phyloP scores from a whole-genome alignment of 2,888 invertebrate species.

The Eulithis testata region DNA sequence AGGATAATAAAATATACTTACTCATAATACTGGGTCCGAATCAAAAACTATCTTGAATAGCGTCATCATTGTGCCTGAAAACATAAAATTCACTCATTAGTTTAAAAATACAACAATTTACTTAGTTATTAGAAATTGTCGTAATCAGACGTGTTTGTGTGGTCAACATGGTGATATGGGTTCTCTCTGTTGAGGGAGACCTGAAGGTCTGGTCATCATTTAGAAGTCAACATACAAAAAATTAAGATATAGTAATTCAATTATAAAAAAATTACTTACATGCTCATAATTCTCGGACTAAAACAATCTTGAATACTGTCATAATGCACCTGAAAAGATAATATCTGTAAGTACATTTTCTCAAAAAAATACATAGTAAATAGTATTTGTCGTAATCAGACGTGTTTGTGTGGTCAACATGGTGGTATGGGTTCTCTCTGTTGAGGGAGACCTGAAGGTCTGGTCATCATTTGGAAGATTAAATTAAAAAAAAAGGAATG shows the following conservation, averaged over 20 bases:
- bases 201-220: constrained; percentile 63
- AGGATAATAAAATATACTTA: too few relatives aligned
- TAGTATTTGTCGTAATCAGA: constrained; percentile 39
- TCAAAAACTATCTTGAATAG: neutral
- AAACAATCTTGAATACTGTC: neutral
- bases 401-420: constrained; percentile 48
- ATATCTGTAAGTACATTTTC: too few relatives aligned
- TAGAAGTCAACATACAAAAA: too few relatives aligned
- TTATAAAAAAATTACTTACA: too few relatives aligned
- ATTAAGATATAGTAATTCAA: too few relatives aligned
- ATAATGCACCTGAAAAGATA: neutral
- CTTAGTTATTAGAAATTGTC: too few relatives aligned
- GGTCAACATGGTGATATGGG: constrained; percentile 58
- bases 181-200: constrained; percentile 82
- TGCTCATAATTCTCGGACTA: too few relatives aligned
- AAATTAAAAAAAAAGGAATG: too few relatives aligned
- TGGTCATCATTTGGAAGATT: constrained; percentile 42
- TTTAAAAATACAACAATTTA: neutral
- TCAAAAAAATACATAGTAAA: neutral
- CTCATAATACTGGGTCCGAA: too few relatives aligned
- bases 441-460: constrained; percentile 78
- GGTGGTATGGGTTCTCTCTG: constrained; percentile 74
- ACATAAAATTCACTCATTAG: neutral
- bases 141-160: constrained; percentile 47
- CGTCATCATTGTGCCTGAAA: neutral